These are phyloP conservation scores for Strigamia crassipes DNA, from an alignment of 2,888 invertebrate genomes.

Conservation along the genomic window DNA sequence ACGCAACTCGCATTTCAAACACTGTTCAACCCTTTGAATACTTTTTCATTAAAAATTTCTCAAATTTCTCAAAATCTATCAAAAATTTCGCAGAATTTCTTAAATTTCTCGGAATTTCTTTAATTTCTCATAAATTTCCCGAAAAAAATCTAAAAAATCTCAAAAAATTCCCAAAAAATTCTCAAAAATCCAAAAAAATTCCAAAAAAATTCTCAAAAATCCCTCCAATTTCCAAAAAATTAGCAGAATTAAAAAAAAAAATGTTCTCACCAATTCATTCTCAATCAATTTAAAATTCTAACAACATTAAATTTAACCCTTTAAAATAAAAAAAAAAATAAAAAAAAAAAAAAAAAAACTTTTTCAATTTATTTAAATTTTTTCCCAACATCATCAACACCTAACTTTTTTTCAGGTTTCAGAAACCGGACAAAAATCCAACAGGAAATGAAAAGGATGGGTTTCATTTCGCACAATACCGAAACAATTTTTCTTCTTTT, in stretches of 20 bases:
- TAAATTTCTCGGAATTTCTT: too few relatives aligned
- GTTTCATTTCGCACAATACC: constrained; percentile 22
- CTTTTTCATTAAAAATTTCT: background rate
- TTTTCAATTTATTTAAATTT: background rate
- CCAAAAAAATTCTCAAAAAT: too few relatives aligned
- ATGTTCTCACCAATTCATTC: too few relatives aligned
- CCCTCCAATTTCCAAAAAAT: too few relatives aligned
- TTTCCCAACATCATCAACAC: background rate
- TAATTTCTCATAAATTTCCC: too few relatives aligned
- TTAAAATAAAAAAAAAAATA: too few relatives aligned
- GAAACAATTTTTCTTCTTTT: background rate
- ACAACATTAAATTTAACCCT: too few relatives aligned
- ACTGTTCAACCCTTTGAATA: background rate
- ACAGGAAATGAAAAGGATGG: constrained; percentile 38
- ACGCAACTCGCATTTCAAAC: constrained; percentile 32
- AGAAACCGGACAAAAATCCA: constrained; percentile 30
- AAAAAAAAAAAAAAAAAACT: background rate
- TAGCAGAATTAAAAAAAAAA: too few relatives aligned
- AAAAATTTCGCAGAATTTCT: background rate
- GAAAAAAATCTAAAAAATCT: too few relatives aligned
- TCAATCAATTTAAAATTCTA: too few relatives aligned
- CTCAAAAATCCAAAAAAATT: too few relatives aligned
- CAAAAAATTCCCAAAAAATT: too few relatives aligned
- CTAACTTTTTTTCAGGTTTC: background rate
- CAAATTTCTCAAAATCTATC: background rate